Conservation (phyloP, 2,797 vertebrate species). For the Liparis tanakae region DNA sequence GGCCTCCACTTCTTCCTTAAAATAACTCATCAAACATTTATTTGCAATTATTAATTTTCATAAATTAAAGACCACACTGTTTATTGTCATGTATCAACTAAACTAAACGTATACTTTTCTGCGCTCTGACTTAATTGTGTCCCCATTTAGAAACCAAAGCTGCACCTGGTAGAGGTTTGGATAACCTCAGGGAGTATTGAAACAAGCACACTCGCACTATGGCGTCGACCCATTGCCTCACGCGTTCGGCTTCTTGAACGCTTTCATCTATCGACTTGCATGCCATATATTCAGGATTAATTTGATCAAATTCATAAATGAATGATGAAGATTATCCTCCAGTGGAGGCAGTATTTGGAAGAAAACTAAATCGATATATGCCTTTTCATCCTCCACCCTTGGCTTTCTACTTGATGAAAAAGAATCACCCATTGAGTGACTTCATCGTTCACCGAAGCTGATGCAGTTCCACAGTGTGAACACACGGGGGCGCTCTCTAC, state of each 20-base stretch:
- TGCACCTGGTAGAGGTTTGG: not conserved
- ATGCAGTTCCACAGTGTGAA: conserved; percentile 30
- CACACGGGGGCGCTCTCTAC: conserved; percentile 66
- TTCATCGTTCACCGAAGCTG: conserved; percentile 31
- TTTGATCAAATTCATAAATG: conserved; percentile 72
- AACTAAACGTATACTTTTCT: not conserved
- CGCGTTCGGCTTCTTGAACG: conserved; percentile 22
- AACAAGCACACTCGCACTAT: not conserved
- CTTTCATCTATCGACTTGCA: conserved; percentile 52
- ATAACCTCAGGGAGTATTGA: conserved; percentile 1
- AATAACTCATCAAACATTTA: not conserved
- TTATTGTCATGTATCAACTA: not conserved
- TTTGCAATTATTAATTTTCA: too few relatives aligned
- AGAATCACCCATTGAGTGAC: conserved; percentile 34
- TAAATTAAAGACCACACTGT: not conserved
- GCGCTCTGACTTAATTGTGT: not conserved
- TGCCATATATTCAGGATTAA: conserved; percentile 71
- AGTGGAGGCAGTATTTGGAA: conserved; percentile 32
- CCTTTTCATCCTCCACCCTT: conserved; percentile 53
- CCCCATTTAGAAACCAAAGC: conserved; percentile 3
- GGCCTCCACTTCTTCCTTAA: not conserved
- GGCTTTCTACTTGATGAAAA: conserved; percentile 37
- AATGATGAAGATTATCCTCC: conserved; percentile 53
- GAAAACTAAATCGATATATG: conserved; percentile 49
- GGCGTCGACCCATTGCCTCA: conserved; percentile 19